Conservation (phyloP, 2,888 invertebrate species). For the Aleiodes leptofemur region DNA sequence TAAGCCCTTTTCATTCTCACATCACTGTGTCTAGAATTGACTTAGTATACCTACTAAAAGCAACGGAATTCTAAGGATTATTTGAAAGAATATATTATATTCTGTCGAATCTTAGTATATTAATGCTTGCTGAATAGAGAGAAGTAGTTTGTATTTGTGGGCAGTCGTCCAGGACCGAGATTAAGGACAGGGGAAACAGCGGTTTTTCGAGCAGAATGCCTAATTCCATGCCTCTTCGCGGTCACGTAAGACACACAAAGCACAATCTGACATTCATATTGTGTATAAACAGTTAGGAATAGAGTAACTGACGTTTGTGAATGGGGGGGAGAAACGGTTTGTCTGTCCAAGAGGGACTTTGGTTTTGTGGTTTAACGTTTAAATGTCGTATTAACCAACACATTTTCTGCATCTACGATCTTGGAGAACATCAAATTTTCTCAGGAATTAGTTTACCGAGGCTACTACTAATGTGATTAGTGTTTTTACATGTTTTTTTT, state of each 20-base stretch:
- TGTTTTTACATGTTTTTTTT: neutral
- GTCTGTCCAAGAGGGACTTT: conserved; percentile 1
- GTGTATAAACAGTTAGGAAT: conserved; percentile 6
- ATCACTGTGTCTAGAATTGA: no score
- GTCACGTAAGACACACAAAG: conserved; percentile 69
- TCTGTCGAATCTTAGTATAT: neutral
- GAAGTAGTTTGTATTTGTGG: conserved; percentile 11
- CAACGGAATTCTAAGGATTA: no score
- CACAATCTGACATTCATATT: conserved; percentile 63
- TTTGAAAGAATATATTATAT: no score
- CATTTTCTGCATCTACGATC: conserved; percentile 26
- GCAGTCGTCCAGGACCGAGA: conserved; percentile 46
- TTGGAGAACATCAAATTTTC: conserved; percentile 18
- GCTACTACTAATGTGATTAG: conserved; percentile 12
- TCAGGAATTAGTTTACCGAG: neutral
- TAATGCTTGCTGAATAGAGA: neutral
- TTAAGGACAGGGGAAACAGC: conserved; percentile 52
- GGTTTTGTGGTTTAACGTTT: conserved; percentile 30
- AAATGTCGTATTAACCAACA: conserved; percentile 16
- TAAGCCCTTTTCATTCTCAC: no score
- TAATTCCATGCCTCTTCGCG: conserved; percentile 66
- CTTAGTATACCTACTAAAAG: no score
- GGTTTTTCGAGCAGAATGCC: conserved; percentile 65
- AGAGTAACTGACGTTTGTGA: neutral
- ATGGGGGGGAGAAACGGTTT: neutral